Evolutionary conservation across 2,797 vertebrate species (phyloP), one percentile per base, ranked within the genome.

Genomic region (Percopsis omiscomaycus): DNA sequence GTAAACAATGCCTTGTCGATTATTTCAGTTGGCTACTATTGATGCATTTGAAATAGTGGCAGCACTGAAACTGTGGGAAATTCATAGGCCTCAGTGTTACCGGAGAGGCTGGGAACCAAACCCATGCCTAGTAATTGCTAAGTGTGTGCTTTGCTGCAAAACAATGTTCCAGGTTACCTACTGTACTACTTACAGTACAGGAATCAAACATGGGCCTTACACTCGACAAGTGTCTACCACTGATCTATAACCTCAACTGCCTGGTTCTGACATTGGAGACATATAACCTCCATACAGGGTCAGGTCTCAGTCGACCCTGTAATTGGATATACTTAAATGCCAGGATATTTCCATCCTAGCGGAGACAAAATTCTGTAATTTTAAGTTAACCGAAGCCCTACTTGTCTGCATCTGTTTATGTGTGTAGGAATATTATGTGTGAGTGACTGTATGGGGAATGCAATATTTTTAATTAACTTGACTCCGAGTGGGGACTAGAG

Each of bases 311-410:
- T 63, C 32, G 30, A 3, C 37, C 0, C 4, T 63, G 66, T 73
- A 72, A 82, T 0, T 32, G 4, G 69, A 79, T 55, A 52, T 0
- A 64, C 1, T 0, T 30, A 44, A 15, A 9, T 10, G 46, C 30
- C n/a, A 3, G 53, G 64, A 59, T 86, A 84, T 87, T 84, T 88
- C 46, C 72, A 56, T 62, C 69, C 16, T 29, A 12, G 44, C 29
- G 50, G 15, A n/a, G 53, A n/a, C 22, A 32, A n/a, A n/a, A 57
- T 86, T 86, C 85, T 84, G 75, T 85, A 77, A 89, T 71, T 12
- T 55, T 8, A 75, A 64, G 46, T 65, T 61, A 58, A 5, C 28
- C 59, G 73, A 59, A 68, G 22, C 60, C 9, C 8, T 27, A 4
- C 10, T 2, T 52, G 11, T 2, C 2, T 44, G 4, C 22, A 8